Conservation (phyloP, 2,113 vertebrate species). For the Dipodomys merriami region DNA sequence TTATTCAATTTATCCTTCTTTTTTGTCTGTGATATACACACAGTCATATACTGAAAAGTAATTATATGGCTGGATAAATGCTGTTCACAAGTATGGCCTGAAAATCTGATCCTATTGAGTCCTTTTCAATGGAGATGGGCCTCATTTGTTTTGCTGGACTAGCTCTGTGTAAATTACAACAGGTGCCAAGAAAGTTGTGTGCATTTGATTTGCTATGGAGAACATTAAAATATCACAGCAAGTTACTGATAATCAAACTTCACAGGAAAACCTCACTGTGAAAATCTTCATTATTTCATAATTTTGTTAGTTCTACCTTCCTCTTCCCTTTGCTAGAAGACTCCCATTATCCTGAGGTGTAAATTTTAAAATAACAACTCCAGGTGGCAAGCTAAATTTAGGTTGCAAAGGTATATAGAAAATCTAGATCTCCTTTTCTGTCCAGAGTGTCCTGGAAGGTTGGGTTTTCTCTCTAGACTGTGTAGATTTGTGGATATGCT, state of each 20-base stretch:
- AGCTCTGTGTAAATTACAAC: conserved; percentile 58
- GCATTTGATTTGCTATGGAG: conserved; percentile 61
- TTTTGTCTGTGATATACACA: not conserved
- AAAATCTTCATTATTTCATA: conserved; percentile 24
- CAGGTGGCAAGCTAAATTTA: not conserved
- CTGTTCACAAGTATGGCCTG: conserved; percentile 64
- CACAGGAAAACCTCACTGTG: conserved; percentile 32
- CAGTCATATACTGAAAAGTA: not conserved
- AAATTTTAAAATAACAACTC: conserved; percentile 26
- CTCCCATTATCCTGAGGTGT: not conserved
- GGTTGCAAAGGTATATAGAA: not conserved
- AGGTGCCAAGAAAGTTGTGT: conserved; percentile 12
- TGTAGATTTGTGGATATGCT: not conserved
- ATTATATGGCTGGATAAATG: conserved; percentile 74
- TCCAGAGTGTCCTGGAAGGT: not conserved
- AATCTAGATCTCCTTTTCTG: not conserved
- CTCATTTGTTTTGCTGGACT: conserved; percentile 53
- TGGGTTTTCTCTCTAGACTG: not conserved
- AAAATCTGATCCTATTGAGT: conserved; percentile 67
- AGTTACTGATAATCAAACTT: conserved; percentile 49
- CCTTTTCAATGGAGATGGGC: conserved; percentile 42
- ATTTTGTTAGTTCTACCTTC: not conserved
- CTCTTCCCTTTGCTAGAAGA: not conserved
- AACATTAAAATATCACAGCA: conserved; percentile 44
- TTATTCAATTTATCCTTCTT: conserved; percentile 24